A percentile compares a stretch with the other conserved stretches of the same genome.
Evolutionary conservation across 2,797 vertebrate species (phyloP).

Genomic region (Mus minutoides): DNA sequence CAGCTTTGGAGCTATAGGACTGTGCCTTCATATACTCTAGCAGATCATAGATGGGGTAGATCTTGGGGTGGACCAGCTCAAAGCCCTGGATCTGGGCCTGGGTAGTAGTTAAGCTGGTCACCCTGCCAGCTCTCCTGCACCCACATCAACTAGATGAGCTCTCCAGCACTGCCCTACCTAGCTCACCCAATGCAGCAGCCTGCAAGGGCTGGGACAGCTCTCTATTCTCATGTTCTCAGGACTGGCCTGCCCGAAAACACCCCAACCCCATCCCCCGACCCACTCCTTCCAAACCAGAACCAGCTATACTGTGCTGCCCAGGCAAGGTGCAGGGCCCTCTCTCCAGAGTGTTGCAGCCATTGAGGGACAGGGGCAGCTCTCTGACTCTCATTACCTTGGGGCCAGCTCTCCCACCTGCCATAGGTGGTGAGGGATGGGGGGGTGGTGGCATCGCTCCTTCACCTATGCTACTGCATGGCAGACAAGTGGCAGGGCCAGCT

Average conservation of each 20-base stretch:
- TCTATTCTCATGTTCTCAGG: neutral
- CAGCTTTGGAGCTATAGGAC: neutral
- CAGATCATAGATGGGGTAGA: neutral
- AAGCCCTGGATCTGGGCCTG: neutral
- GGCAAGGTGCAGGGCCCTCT: neutral
- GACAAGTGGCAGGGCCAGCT: neutral
- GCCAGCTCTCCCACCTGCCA: neutral
- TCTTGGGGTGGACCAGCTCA: neutral
- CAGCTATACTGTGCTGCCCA: neutral
- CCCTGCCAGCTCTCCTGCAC: neutral
- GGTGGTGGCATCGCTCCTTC: neutral
- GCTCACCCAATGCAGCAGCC: neutral
- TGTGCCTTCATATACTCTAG: neutral
- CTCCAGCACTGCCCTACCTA: neutral
- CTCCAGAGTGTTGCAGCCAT: neutral
- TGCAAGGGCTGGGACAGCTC: neutral
- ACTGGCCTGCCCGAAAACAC: neutral
- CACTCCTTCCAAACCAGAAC: neutral
- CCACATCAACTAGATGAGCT: neutral
- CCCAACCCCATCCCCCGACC: neutral
- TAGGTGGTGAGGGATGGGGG: neutral
- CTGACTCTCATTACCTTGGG: neutral
- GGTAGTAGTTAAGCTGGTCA: neutral
- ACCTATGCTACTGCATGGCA: neutral
- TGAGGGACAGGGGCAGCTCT: neutral